Evolutionary conservation across 2,113 vertebrate genomes (phyloP), one percentile per base, ranked within the genome.

Genomic region (Osmerus eperlanus): DNA sequence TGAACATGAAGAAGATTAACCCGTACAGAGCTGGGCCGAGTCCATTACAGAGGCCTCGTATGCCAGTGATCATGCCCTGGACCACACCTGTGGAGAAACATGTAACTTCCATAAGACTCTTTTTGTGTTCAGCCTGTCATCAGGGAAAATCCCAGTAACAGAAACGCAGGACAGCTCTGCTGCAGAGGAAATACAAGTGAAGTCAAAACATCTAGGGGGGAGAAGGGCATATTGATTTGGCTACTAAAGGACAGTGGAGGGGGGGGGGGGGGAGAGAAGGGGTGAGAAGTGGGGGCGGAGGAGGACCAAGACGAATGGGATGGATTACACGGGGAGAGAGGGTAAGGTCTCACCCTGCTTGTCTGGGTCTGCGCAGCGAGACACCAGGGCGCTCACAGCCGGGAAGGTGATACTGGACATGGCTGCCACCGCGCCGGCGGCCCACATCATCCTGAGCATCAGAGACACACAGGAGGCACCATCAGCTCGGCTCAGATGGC

Each of bases 41-140:
- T 25, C 97, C 97, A 68, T 96, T 99, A 82, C 97, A 98, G 32
- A 99, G 88, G 5, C 97, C 97, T 82, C 97, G 87, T 83, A 99
- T 93, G 70, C 97, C 97, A 58, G 97, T 99, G 90, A 99, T 92
- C 91, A 99, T 97, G 23, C 97, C 97, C 86, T 98, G 97, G 12
- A 95, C 94, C 73, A 98, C 94, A 67, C 97, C 97, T 98, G 81
- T 28, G 71, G 14, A 12, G 55, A 29, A 19, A 61, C 28, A 25
- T 4, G 6, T 5, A 32, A 36, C 62, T 14, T 32, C 28, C 62
- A 36, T n/a, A 16, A 64, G 62, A 36, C 28, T 3, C 18, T n/a
- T 7, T 36, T 60, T 23, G 58, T 3, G 9, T 3, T 21, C 19
- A 60, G 21, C 13, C 21, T 60, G 23, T 60, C 16, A 23, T 9